Percentiles rank a stretch among this genome's conserved stretches.
Conservation (phyloP, 2,113 vertebrate species). For the Pomatostomus ruficeps region DNA sequence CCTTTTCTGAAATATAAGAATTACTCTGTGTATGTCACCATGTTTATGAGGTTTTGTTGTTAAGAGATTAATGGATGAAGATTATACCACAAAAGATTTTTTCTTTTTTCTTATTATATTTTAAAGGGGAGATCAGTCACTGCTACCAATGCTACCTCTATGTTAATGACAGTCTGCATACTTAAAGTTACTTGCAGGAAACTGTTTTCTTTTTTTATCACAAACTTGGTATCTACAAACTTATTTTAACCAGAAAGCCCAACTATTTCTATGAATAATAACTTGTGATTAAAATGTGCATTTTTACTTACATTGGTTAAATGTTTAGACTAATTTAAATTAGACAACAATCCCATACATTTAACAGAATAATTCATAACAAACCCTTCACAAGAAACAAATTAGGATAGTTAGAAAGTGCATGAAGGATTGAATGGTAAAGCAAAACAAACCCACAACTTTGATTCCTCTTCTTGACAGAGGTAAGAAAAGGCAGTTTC, state of each 20-base stretch:
- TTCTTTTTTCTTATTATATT: not conserved
- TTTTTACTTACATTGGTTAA: not conserved
- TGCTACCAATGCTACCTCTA: not conserved
- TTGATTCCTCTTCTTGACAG: not conserved
- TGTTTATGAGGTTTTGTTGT: slow-evolving; percentile 15
- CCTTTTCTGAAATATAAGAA: slow-evolving; percentile 45
- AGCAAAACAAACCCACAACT: not conserved
- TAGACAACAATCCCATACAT: not conserved
- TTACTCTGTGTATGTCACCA: slow-evolving; percentile 7
- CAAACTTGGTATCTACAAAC: not conserved
- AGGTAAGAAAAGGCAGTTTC: not conserved
- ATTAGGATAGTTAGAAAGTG: not conserved
- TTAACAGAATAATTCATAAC: not conserved
- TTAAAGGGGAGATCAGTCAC: not conserved
- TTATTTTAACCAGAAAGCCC: not conserved
- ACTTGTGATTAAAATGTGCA: not conserved
- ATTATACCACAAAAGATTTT: not conserved
- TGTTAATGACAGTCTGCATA: not conserved
- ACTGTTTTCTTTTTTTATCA: not conserved
- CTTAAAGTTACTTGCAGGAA: not conserved
- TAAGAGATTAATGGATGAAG: slow-evolving; percentile 18
- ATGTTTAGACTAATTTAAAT: not conserved
- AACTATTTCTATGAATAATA: not conserved
- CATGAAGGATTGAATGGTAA: not conserved
- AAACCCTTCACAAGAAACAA: not conserved